Conservation (phyloP, 2,113 vertebrate species). For the Micronisus gabar region DNA sequence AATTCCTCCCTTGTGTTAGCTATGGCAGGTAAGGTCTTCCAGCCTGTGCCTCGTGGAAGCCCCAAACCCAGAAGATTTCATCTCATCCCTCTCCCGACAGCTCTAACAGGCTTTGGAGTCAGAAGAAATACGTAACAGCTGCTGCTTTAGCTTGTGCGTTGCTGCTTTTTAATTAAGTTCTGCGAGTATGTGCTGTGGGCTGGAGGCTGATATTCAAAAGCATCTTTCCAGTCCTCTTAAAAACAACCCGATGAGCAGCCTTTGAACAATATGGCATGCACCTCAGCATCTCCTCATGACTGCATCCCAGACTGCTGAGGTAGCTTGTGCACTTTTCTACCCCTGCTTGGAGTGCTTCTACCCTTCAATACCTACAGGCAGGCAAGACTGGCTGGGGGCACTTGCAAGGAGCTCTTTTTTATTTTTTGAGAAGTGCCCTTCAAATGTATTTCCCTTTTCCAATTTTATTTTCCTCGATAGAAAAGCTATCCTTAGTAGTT, state of each 20-base stretch:
- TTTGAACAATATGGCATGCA: background rate
- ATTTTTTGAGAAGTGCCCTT: background rate
- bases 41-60: background rate
- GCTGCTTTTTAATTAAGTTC: background rate
- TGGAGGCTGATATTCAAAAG: background rate
- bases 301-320: background rate
- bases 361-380: accelerated
- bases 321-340: background rate
- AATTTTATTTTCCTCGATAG: background rate
- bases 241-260: background rate
- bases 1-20: background rate
- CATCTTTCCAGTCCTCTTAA: background rate
- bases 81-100: background rate
- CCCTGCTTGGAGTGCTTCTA: background rate
- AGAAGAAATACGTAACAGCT: background rate
- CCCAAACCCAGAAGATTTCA: background rate
- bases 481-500: background rate
- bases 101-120: background rate
- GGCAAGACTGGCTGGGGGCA: background rate
- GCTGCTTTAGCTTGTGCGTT: background rate
- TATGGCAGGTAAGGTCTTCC: background rate
- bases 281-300: background rate
- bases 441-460: background rate
- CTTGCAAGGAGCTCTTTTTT: background rate
- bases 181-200: background rate